Evolutionary conservation across 2,113 vertebrate genomes (phyloP).

Genomic region (Heterotis niloticus): DNA sequence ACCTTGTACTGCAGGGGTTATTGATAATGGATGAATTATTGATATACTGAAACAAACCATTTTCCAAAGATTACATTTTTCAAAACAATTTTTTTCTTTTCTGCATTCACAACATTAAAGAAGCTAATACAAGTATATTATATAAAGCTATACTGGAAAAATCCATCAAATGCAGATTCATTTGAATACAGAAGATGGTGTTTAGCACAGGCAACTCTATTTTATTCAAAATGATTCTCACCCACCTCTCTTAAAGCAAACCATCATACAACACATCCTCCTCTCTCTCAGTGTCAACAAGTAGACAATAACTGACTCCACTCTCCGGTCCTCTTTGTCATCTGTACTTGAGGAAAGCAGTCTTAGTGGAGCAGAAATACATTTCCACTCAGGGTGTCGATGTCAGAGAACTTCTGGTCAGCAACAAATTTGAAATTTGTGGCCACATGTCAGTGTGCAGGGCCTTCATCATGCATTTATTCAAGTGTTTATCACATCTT

Average conservation of each 20-base stretch:
- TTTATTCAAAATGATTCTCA: background rate
- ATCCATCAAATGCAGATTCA: too few relatives aligned
- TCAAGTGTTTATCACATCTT: background rate
- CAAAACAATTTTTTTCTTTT: too few relatives aligned
- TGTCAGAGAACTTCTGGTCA: background rate
- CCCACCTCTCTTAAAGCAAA: background rate
- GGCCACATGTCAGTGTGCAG: background rate
- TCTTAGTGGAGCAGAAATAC: constrained; percentile 8
- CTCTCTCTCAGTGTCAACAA: constrained; percentile 17
- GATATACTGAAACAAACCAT: too few relatives aligned
- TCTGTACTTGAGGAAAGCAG: background rate
- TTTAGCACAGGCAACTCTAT: too few relatives aligned
- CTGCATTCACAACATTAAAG: too few relatives aligned
- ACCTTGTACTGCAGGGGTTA: too few relatives aligned
- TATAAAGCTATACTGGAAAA: too few relatives aligned
- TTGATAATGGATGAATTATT: too few relatives aligned
- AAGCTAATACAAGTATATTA: too few relatives aligned
- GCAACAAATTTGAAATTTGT: background rate
- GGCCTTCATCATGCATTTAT: constrained; percentile 1
- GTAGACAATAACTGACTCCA: constrained; percentile 11
- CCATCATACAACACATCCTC: background rate
- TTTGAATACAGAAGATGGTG: too few relatives aligned
- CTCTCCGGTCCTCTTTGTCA: constrained; percentile 8
- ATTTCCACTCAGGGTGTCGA: background rate
- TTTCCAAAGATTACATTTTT: too few relatives aligned